Evolutionary conservation across 2,113 vertebrate species (phyloP), one percentile per base, ranked within the genome.

Genomic region (Malurus cyaneus): DNA sequence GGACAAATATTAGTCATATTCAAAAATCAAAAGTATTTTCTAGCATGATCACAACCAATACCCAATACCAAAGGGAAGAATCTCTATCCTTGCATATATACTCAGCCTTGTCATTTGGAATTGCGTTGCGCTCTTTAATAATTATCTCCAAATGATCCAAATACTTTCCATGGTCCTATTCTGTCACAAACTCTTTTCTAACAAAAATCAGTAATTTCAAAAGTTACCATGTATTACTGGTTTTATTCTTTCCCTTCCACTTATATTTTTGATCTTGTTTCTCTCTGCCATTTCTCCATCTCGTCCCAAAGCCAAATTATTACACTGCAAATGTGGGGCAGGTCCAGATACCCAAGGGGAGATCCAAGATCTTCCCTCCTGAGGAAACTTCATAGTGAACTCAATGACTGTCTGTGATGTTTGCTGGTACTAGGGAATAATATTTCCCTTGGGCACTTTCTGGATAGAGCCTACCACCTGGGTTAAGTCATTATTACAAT

Each of bases 401-500:
- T 93, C 96, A 94, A 47, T 74, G 93, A 95, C 92, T 96, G 92
- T 96, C 95, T 97, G 93, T 97, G 96, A 94, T 96, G 96, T 92
- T 94, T 96, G 96, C 97, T 97, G 97, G 97, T 97, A 74, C 96
- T 96, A 79, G 97, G 96, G 97, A 96, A 93, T 96, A 96, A 94
- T 93, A 97, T 97, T 97, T 98, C 97, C 96, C 97, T 53, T 88
- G 97, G 94, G 96, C 52, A 59, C 69, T 80, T 96, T 96, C 88
- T 93, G 96, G 83, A 95, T 42, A 59, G 90, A 97, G 94, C 94
- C 82, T 93, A 95, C 97, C 98, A 98, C 97, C 97, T 98, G 97
- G 97, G 97, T 97, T 97, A 96, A 97, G 92, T 97, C 94, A 98
- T 97, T 97, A 97, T 94, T 93, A 96, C 94, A 96, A 95, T 57